These are phyloP conservation scores for Lytechinus pictus DNA, from an alignment of 35 echinoderm and acorn worm species.

Conservation along the genomic window DNA sequence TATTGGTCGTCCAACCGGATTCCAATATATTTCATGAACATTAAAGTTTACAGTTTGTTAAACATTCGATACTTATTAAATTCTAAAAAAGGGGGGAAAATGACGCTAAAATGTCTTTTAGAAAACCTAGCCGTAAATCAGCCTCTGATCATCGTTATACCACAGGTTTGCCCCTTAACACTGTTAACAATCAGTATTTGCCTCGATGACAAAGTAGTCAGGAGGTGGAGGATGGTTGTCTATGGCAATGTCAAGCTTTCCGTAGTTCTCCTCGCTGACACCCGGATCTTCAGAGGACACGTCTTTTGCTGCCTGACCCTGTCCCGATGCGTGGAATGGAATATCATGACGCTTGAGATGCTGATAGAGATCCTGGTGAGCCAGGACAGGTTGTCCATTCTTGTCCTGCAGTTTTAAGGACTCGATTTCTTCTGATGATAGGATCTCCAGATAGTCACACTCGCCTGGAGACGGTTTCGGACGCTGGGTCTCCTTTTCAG, in stretches of 20 bases:
- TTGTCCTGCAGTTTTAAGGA: conserved; percentile 26
- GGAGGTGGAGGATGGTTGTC: not conserved
- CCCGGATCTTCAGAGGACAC: not conserved
- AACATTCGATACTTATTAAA: too few relatives aligned
- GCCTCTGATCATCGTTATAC: too few relatives aligned
- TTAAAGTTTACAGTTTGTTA: too few relatives aligned
- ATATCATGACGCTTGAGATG: conserved; percentile 11
- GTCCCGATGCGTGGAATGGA: not conserved
- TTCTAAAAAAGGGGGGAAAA: too few relatives aligned
- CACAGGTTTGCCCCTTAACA: too few relatives aligned
- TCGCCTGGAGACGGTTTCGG: not conserved
- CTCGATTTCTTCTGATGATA: not conserved
- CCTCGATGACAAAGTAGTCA: not conserved
- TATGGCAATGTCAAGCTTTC: not conserved
- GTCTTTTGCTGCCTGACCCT: not conserved
- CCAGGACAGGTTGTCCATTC: not conserved
- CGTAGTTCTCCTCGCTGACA: not conserved
- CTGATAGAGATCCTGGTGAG: conserved; percentile 28
- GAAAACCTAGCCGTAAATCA: too few relatives aligned
- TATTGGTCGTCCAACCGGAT: too few relatives aligned
- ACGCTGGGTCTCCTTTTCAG: not conserved
- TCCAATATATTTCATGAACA: too few relatives aligned
- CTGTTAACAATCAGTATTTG: not conserved
- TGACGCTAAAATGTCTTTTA: too few relatives aligned
- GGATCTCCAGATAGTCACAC: not conserved